Evolutionary conservation across 2,888 invertebrate genomes (phyloP).

Genomic region (Megalurothrips usitatus): DNA sequence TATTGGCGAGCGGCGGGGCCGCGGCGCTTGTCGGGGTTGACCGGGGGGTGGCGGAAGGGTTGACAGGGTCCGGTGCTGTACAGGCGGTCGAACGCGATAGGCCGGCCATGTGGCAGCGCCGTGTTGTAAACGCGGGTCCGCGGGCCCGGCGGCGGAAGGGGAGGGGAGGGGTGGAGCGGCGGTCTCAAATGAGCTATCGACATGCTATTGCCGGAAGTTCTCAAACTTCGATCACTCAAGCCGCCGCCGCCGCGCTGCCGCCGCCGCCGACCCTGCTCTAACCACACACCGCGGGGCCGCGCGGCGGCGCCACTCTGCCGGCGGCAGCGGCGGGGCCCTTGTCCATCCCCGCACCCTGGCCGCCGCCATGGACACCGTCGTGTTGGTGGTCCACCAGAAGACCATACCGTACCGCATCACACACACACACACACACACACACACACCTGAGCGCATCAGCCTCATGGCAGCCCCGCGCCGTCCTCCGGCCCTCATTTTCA

Average conservation of each 20-base stretch:
- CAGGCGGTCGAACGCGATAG: background rate
- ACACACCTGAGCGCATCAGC: background rate
- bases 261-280: background rate
- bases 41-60: background rate
- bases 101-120: background rate
- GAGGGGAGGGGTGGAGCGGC: background rate
- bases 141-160: background rate
- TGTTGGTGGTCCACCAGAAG: no score
- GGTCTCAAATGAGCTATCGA: constrained; percentile 19
- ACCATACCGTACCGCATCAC: background rate
- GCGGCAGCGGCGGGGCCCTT: no score
- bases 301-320: no score
- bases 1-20: constrained; percentile 8
- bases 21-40: no score
- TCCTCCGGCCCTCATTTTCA: background rate
- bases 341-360: no score
- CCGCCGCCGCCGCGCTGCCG: background rate
- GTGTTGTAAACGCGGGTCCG: background rate
- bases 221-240: constrained; percentile 22
- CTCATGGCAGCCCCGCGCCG: background rate
- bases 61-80: background rate
- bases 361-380: no score
- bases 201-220: constrained; percentile 19
- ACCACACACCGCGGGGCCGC: no score
- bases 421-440: background rate